Base-by-base conservation (phyloP, 30 jellyfish, hydroid and myxozoan genomes). In the Morbakka virulenta region DNA sequence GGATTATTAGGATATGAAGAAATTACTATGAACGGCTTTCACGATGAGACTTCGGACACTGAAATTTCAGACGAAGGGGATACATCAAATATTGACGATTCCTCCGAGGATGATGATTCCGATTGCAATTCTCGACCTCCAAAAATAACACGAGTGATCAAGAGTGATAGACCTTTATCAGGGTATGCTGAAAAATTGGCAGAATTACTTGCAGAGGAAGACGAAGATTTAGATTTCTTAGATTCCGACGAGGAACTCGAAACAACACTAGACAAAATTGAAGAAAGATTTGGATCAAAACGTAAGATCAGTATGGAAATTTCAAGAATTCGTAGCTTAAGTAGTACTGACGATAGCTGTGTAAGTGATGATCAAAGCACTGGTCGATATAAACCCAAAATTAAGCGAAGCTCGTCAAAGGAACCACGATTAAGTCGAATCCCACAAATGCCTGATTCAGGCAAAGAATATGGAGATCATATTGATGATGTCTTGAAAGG, bases 191-290 rank as follows among this genome's bases (percentile, higher is more conserved):
- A 86, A 52, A 89, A 87, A 67, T 83, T 93, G 1, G 95, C 92
- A 4, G 87, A 82, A 50, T 93, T 93, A 27, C 75, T 93, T 35
- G 99, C 92, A 29, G 99, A 93, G 67, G 99, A 93, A 52, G 98
- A 91, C 69, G 89, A 89, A 23, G 91, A 84, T 14, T 53, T 91
- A 50, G 98, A 91, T 33, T 78, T 91, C 36, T 74, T 78, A 61
- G 98, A 91, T 52, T 84, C 98, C 21, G 98, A 91, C 36, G 98
- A 91, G 51, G 98, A 91, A 67, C 63, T 82, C 26, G 84, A 82
- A 51, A 86, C 89, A n/a, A 86, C 95, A 28, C 64, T 77, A 24
- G 96, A 79, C 36, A 85, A 83, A 36, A 50, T 91, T 67, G 92
- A 84, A 57, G 76, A 71, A 53, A 78, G 72, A 52, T 84, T 36